Evolutionary conservation across 2,797 vertebrate species (phyloP).

Genomic region (Nannoperca australis): DNA sequence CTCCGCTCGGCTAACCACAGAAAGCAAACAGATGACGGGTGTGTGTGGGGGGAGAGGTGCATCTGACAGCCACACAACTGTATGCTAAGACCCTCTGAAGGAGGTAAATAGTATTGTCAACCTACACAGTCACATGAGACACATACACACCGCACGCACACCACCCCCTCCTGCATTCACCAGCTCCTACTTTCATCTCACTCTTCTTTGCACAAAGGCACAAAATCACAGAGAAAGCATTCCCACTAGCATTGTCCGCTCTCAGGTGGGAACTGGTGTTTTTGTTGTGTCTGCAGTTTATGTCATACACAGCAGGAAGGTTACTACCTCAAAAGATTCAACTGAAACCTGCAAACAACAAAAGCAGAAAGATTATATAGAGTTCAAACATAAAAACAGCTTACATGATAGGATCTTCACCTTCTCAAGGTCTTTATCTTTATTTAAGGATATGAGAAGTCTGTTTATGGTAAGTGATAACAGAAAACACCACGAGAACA

Average conservation of each 20-base stretch:
- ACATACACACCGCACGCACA: constrained; percentile 28
- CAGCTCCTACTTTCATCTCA: constrained; percentile 60
- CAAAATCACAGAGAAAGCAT: constrained; percentile 59
- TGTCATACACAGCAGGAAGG: constrained; percentile 6
- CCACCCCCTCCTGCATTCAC: constrained; percentile 36
- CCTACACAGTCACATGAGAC: constrained; percentile 56
- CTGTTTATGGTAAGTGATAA: not conserved
- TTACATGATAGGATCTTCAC: not conserved
- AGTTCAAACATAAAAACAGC: not conserved
- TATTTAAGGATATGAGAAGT: not conserved
- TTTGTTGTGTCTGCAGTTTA: constrained; percentile 63
- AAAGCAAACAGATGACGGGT: constrained; percentile 75
- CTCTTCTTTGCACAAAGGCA: constrained; percentile 66
- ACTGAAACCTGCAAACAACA: constrained; percentile 34
- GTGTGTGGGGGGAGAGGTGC: constrained; percentile 34
- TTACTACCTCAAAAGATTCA: constrained; percentile 16
- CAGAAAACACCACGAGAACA: not conserved
- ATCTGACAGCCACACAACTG: constrained; percentile 75
- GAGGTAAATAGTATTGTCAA: constrained; percentile 71
- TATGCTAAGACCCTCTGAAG: constrained; percentile 71
- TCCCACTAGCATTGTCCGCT: constrained; percentile 59
- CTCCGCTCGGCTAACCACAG: constrained; percentile 66
- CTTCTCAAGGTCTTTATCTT: not conserved
- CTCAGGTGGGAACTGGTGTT: constrained; percentile 65
- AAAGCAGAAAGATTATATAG: not conserved